Base-by-base conservation (phyloP, 1,140 invertebrate species). In the Halyomorpha halys region DNA sequence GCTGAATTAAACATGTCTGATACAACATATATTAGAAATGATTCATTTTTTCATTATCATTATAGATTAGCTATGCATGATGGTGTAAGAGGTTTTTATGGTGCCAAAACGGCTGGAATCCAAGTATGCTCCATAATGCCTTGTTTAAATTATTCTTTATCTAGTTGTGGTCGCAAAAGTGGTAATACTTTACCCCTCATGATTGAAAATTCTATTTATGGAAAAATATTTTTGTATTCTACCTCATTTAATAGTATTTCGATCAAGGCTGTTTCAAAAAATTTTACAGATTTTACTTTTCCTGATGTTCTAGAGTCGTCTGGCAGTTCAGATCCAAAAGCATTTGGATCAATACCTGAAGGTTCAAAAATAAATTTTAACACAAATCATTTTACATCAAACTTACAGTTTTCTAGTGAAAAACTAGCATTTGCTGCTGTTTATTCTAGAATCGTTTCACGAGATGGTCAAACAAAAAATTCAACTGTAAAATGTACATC, bases 71-170 rank as follows among this genome's bases (percentile, higher is more conserved):
- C 27, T 19, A 15, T 34, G 3, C 18, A 51, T 14, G 27, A 63
- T 54, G 62, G 62, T 15, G 49, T 63, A 16, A 51, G 62, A 19
- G n/a, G 19, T 18, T 63, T 63, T 44, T 25, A 60, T 44, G 62
- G 44, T 30, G n/a, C 6, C 9, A 49, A 44, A 15, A 11, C 45
- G 3, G 62, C 47, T 14, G 62, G 62, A 4, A 27, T 53, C 3
- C 62, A 63, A 44, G 47, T 27, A 34, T 54, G 62, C 21, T 16
- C 47, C 5, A n/a, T 63, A 9, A 49, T 63, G 11, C 25, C 60
- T 21, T 61, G 60, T 25, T 16, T 25, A 8, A 47, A 61, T 25
- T 9, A 30, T 18, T n/a, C n/a, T 60, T 44, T 39, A 19, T 60
- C 30, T 18, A 30, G 23, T 30, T 60, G 59, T 39, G 59, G 59